Evolutionary conservation across 2,888 invertebrate species (phyloP), one percentile per base, ranked within the genome.

Genomic region (Seira musarum): DNA sequence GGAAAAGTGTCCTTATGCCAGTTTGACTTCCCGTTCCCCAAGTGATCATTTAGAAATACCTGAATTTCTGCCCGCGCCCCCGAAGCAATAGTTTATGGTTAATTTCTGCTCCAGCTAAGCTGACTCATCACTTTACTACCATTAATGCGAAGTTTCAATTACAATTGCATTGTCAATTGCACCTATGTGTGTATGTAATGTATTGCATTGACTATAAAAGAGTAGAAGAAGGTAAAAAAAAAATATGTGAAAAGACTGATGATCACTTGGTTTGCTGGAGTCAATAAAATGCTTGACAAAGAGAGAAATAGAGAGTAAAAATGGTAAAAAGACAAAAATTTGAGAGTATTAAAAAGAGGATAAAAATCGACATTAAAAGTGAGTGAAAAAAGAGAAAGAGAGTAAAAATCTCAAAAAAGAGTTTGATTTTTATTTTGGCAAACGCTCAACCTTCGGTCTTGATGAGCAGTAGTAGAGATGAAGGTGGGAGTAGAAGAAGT

Each of bases 261-360:
- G 83, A 85, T 82, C 85, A 87, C 85, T 87, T 87, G 85, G 84
- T 75, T 83, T 80, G 49, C 61, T 70, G 78, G 82, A 83, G 84
- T 84, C 77, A 78, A 71, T 84, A 77, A 80, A 82, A 83, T 78
- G 82, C 81, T 66, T 79, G 77, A 82, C 82, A 84, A 82, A 82
- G 68, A 80, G 80, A 83, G 72, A 82, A 24, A 74, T 66, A 63
- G 83, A 86, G 83, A 82, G 77, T 75, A 77, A 82, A 30, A 30
- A 30, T 30, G 2, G 30, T 30, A 30, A 84, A 84, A 84, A 83
- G 71, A 83, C 82, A 81, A 71, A 53, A 53, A 53, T 53, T 40
- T n/a, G n/a, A 40, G 6, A 53, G 53, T 53, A 53, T 81, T 77
- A 82, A 84, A 81, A 80, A 78, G 84, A 81, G 80, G 84, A 79